phyloP scores from a whole-genome alignment of 2,113 vertebrate genomes.

The Hippocampus abdominalis region DNA sequence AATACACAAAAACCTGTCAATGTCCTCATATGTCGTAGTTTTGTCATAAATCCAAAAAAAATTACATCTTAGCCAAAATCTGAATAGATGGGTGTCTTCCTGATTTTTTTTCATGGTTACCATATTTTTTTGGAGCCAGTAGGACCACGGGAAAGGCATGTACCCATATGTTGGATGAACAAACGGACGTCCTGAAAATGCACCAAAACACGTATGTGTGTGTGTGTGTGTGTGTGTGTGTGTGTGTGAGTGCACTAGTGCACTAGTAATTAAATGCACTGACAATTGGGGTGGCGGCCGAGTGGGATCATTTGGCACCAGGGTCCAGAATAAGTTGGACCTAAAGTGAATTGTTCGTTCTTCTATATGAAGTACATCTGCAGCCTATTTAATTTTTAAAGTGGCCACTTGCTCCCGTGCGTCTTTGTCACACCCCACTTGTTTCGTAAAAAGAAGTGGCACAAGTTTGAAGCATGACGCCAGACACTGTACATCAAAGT shows the following conservation, averaged over 20 bases:
- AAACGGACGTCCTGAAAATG: too few relatives aligned
- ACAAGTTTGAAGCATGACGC: conserved; percentile 7
- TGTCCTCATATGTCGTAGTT: too few relatives aligned
- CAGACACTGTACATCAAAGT: conserved; percentile 23
- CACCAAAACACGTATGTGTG: too few relatives aligned
- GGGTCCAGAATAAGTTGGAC: background rate
- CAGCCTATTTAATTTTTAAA: conserved; percentile 21
- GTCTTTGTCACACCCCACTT: background rate
- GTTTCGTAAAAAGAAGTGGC: conserved; percentile 3
- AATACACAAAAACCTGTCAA: too few relatives aligned
- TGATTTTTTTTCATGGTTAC: too few relatives aligned
- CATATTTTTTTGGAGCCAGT: too few relatives aligned
- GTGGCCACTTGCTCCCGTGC: background rate
- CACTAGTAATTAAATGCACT: background rate
- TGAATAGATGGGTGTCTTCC: too few relatives aligned
- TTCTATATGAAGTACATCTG: conserved; percentile 14
- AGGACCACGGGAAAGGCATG: too few relatives aligned
- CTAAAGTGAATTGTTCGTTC: background rate
- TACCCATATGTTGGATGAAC: too few relatives aligned
- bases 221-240: conserved; percentile 21
- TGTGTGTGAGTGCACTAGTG: background rate
- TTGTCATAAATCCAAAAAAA: too few relatives aligned
- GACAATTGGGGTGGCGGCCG: conserved; percentile 1
- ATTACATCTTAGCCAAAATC: too few relatives aligned
- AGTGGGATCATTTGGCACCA: background rate